Percentiles rank a stretch among this genome's conserved stretches.
phyloP scores from a whole-genome alignment of 2,888 invertebrate species.

The Gymnosoma rotundatum region DNA sequence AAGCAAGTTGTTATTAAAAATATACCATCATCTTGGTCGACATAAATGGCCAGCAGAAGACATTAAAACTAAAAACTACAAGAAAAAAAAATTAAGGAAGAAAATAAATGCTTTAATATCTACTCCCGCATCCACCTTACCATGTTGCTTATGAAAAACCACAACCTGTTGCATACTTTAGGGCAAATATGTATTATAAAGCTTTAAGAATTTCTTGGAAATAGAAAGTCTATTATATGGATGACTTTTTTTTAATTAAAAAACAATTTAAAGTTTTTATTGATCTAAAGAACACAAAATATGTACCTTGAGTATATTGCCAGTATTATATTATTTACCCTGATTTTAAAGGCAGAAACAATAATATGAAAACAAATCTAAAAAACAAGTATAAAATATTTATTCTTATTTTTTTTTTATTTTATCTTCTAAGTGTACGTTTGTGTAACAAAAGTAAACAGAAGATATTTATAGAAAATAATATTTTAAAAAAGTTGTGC shows the following conservation, averaged over 20 bases:
- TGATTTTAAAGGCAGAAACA: conserved; percentile 23
- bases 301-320: background rate
- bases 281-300: background rate
- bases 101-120: no score
- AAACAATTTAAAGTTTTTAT: background rate
- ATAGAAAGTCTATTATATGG: background rate
- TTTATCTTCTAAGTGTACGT: background rate
- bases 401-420: background rate
- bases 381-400: background rate
- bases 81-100: background rate
- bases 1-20: background rate
- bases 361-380: conserved; percentile 13
- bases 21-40: background rate
- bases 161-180: background rate
- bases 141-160: background rate
- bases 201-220: background rate
- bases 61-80: background rate
- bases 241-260: background rate
- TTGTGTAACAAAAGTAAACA: background rate
- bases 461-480: background rate
- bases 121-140: no score
- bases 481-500: background rate
- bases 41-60: background rate
- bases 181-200: background rate
- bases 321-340: conserved; percentile 1